These are phyloP conservation scores for Coenobita brevimanus DNA, from an alignment of 1,140 invertebrate genomes.

Conservation along the genomic window DNA sequence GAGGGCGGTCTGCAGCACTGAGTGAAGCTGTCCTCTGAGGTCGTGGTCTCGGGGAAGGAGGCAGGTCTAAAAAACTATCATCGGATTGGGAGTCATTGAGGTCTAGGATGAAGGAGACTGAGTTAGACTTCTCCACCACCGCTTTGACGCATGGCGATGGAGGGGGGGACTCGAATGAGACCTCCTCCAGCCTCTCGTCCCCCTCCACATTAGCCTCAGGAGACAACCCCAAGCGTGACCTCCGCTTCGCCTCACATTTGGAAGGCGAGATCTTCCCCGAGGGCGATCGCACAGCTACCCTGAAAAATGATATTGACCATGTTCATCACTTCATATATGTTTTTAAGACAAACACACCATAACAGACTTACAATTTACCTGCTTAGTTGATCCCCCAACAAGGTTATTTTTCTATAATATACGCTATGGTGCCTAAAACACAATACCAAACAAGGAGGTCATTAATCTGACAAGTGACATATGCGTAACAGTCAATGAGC, in stretches of 20 bases:
- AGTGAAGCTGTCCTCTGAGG: constrained; percentile 54
- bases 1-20: constrained; percentile 57
- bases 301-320: not conserved
- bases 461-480: too few relatives aligned
- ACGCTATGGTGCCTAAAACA: not conserved
- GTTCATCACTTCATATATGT: too few relatives aligned
- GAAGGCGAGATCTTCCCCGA: constrained; percentile 53
- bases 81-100: constrained; percentile 76
- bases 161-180: constrained; percentile 59
- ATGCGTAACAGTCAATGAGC: too few relatives aligned
- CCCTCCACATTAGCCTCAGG: constrained; percentile 32
- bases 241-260: constrained; percentile 40
- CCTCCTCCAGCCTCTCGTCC: constrained; percentile 14
- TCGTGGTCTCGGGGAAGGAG: constrained; percentile 46
- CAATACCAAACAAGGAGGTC: too few relatives aligned
- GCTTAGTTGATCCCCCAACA: constrained; percentile 18
- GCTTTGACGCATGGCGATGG: constrained; percentile 82
- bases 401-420: constrained; percentile 5
- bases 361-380: constrained; percentile 5
- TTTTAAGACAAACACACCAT: not conserved
- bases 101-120: constrained; percentile 87
- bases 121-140: constrained; percentile 87
- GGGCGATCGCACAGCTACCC: constrained; percentile 49
- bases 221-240: constrained; percentile 26
- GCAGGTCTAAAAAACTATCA: constrained; percentile 53